phyloP scores from a whole-genome alignment of 2,797 vertebrate species.

The Florisuga fusca region DNA sequence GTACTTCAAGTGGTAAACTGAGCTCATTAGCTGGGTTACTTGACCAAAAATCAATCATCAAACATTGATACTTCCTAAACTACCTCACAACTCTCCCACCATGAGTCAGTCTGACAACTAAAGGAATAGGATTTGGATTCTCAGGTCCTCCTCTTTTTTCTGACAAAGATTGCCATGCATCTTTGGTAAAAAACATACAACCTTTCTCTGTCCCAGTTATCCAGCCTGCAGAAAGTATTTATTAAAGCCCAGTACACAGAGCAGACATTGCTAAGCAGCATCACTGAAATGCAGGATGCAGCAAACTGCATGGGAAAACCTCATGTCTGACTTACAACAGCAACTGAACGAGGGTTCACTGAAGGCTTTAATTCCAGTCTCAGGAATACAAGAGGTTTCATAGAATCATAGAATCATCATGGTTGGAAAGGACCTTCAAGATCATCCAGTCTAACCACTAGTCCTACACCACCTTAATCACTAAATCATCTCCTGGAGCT shows the following conservation, averaged over 20 bases:
- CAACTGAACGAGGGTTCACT: neutral
- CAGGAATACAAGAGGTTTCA: neutral
- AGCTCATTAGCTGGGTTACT: neutral
- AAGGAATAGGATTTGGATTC: neutral
- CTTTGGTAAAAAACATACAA: neutral
- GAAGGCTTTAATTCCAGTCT: neutral
- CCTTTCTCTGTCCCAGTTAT: neutral
- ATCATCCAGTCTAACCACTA: too few relatives aligned
- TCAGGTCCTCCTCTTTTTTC: neutral
- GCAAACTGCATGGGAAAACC: neutral
- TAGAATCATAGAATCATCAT: too few relatives aligned
- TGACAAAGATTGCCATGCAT: neutral
- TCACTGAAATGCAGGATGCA: neutral
- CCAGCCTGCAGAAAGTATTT: neutral
- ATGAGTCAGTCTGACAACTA: fast-evolving
- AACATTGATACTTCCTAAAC: neutral
- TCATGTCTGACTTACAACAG: neutral
- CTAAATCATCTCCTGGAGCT: too few relatives aligned
- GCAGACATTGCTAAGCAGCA: neutral
- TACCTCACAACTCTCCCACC: neutral
- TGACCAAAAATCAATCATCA: neutral
- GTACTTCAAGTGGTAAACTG: neutral
- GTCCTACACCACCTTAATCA: too few relatives aligned
- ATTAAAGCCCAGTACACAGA: neutral
- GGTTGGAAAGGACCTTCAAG: too few relatives aligned